Percentiles rank a stretch among this genome's conserved stretches.
Conservation (phyloP, 2,888 invertebrate genomes). For the Diaprepes abbreviatus region DNA sequence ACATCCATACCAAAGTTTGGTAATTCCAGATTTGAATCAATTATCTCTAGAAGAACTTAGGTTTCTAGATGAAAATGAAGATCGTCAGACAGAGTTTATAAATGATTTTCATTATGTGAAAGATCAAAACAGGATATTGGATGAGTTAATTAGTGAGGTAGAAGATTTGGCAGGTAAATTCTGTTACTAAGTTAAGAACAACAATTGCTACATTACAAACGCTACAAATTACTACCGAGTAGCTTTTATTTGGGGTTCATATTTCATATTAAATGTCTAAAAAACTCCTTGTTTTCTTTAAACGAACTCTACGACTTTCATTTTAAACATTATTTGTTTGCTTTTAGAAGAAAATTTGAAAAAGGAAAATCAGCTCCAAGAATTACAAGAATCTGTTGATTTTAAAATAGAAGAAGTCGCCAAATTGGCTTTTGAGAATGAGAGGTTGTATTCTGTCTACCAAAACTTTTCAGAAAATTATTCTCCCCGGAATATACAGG, state of each 20-base stretch:
- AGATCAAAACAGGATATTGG: conserved; percentile 78
- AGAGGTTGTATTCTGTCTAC: conserved; percentile 78
- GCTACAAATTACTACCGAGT: no score
- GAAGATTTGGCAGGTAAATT: conserved; percentile 76
- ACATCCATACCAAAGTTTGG: conserved; percentile 42
- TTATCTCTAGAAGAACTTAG: conserved; percentile 77
- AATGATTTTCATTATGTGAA: conserved; percentile 78
- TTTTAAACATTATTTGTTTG: no score
- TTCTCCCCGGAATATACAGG: conserved; percentile 80
- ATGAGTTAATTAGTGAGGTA: conserved; percentile 79
- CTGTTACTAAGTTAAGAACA: no score
- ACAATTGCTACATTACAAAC: no score
- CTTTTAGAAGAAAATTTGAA: conserved; percentile 76
- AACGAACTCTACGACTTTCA: no score
- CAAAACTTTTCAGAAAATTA: conserved; percentile 80
- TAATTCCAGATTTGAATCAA: conserved; percentile 70
- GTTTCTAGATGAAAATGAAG: conserved; percentile 77
- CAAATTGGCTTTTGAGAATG: conserved; percentile 79
- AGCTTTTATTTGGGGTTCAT: no score
- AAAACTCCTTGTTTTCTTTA: no score
- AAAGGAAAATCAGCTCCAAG: conserved; percentile 74
- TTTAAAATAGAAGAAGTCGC: conserved; percentile 77
- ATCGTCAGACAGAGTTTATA: conserved; percentile 81
- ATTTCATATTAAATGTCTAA: no score
- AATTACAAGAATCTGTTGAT: conserved; percentile 73